These are phyloP conservation scores for human DNA, from an alignment of 2,113 vertebrate species.

Conservation along the genomic window GRCh38 chr2:238013501-238014000, in stretches of 20 bases:
- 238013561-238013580: fast-evolving
- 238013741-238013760: too few species aligned
- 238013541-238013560: fast-evolving
- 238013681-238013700: neutral
- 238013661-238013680: neutral
- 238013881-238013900: neutral
- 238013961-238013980: fast-evolving
- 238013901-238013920: neutral
- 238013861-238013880: neutral
- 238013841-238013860: neutral
- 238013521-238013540: neutral
- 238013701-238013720: neutral
- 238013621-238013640: neutral
- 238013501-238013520: neutral
- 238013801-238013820: neutral
- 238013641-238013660: neutral
- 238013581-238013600: too few species aligned
- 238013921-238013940: neutral
- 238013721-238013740: neutral
- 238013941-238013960: neutral
- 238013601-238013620: neutral
- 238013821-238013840: neutral
- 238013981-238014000: fast-evolving
- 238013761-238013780: neutral
- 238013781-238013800: neutral